phyloP scores from a whole-genome alignment of 92 coral and sea anemone species.

The Galaxea fascicularis region DNA sequence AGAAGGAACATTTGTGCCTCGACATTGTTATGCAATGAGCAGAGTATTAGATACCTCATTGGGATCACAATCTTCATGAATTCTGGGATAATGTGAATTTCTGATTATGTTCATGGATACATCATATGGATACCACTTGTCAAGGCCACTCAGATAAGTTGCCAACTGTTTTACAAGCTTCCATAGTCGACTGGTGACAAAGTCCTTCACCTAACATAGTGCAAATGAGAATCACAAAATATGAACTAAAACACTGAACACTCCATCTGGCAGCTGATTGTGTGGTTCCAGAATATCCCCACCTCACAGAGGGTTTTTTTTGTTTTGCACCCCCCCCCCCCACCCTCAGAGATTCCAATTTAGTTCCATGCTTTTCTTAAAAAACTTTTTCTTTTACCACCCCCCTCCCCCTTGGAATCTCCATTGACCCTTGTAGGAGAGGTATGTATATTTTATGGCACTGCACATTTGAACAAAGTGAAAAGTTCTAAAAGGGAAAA shows the following conservation, averaged over 20 bases:
- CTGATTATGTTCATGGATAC: slow-evolving; percentile 96
- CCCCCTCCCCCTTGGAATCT: no score
- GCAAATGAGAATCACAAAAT: background rate
- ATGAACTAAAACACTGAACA: background rate
- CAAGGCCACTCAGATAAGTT: slow-evolving; percentile 75
- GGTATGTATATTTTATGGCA: no score
- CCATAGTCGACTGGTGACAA: slow-evolving; percentile 89
- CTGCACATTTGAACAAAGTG: no score
- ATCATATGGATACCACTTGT: slow-evolving; percentile 94
- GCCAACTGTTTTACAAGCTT: slow-evolving; percentile 79
- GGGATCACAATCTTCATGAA: slow-evolving; percentile 93
- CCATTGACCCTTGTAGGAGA: no score
- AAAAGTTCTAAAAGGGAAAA: no score
- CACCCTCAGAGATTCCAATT: no score
- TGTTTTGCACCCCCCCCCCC: no score
- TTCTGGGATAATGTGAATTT: slow-evolving; percentile 88
- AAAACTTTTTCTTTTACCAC: no score
- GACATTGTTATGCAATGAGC: background rate
- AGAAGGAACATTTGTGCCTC: background rate
- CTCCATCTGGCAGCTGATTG: no score
- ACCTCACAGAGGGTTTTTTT: no score
- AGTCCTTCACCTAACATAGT: slow-evolving; percentile 68
- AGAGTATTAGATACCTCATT: slow-evolving; percentile 65
- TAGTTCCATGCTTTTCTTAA: no score
- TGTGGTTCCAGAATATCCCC: no score